Conservation (phyloP, 2,888 invertebrate species). For the Xanthia icteritia region DNA sequence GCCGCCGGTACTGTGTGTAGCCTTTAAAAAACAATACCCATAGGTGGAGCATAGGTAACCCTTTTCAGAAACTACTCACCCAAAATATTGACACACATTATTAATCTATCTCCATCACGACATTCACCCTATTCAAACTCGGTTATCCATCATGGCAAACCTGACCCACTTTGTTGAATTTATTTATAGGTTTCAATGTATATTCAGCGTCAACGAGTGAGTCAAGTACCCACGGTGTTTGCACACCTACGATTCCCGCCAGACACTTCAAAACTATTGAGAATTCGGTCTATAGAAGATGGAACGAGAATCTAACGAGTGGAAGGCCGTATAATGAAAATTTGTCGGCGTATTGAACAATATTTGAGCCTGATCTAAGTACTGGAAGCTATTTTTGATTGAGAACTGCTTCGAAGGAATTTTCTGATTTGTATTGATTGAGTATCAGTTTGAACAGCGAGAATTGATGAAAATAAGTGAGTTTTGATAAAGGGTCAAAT, state of each 20-base stretch:
- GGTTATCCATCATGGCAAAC: conserved; percentile 44
- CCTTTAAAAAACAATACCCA: not conserved
- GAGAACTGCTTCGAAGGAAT: not conserved
- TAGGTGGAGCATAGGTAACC: not conserved
- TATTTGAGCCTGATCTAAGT: conserved; percentile 34
- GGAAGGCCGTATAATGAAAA: conserved; percentile 46
- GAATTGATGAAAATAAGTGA: not conserved
- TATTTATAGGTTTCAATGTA: conserved; percentile 65
- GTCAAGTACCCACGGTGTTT: conserved; percentile 61
- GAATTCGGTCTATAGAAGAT: conserved; percentile 55
- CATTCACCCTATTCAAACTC: conserved; percentile 39
- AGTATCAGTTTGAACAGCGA: conserved; percentile 5
- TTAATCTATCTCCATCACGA: conserved; percentile 27
- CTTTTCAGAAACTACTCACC: not conserved
- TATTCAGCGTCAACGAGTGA: conserved; percentile 50
- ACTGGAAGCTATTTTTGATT: not conserved
- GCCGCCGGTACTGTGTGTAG: no score
- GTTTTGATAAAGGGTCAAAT: not conserved
- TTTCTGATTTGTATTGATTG: not conserved
- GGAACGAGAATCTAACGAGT: conserved; percentile 39
- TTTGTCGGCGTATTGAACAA: conserved; percentile 48
- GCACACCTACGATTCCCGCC: conserved; percentile 58
- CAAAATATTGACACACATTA: conserved; percentile 40
- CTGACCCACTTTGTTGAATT: conserved; percentile 55
- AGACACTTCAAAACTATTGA: conserved; percentile 55